Evolutionary conservation across 1,140 invertebrate species (phyloP), one percentile per base, ranked within the genome.

Genomic region (Lutraria rhynchaena): DNA sequence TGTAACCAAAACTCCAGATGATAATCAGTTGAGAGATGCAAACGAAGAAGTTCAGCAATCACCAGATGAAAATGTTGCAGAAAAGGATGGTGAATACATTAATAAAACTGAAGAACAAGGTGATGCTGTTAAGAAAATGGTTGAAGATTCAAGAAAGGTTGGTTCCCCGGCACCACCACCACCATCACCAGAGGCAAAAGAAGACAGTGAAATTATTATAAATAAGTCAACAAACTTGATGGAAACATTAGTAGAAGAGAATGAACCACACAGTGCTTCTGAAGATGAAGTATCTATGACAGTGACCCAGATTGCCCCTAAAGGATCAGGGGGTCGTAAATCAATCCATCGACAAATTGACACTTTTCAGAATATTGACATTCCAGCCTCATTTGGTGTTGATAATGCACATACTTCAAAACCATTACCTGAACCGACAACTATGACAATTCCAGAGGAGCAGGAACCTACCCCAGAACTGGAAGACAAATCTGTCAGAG

Each of bases 131-230:
- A 75, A 75, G 57, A 82, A 75, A 37, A 35, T 70, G n/a, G 37
- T 81, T 65, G 77, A 81, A 60, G 75, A 75, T n/a, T 83, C 82
- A 4, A 35, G 67, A 17, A 87, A 86, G 71, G 78, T 58, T 13
- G 83, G 85, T 41, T 88, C 89, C 0, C 89, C 89, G 11, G 87
- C 76, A 0, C 87, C 87, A 5, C 87, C 89, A 2, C 89, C 89
- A 29, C 89, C 89, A 9, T 89, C 89, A 0, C 89, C 89, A 0
- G 89, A 89, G 44, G 70, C 82, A 29, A 85, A 81, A 27, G 81
- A 87, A 24, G 61, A 82, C n/a, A 65, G 58, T 27, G 87, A 89
- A 60, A 57, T 57, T 5, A 65, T 61, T 15, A 37, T 67, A 31
- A 67, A 44, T 53, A 78, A 67, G 27, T 15, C 44, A 5, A 11